Conservation (phyloP, 2,797 vertebrate species). For the Oreochromis grahami region DNA sequence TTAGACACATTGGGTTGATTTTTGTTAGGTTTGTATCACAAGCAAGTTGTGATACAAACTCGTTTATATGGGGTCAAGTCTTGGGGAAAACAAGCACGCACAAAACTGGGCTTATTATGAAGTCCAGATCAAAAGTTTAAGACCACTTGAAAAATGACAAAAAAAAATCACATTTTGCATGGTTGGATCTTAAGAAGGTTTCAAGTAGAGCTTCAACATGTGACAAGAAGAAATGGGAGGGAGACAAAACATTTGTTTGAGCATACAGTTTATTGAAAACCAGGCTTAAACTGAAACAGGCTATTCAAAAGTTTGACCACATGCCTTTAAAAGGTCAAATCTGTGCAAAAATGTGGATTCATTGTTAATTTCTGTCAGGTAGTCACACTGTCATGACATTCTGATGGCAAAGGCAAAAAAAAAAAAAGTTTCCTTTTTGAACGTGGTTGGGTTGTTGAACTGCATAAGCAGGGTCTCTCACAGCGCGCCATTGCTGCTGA, state of each 20-base stretch:
- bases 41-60: background rate
- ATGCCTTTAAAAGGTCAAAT: background rate
- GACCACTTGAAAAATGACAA: background rate
- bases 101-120: background rate
- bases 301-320: background rate
- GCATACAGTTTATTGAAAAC: background rate
- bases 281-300: background rate
- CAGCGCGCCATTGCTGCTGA: background rate
- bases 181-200: background rate
- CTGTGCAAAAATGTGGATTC: background rate
- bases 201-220: background rate
- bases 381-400: background rate
- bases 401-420: background rate
- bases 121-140: background rate
- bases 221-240: background rate
- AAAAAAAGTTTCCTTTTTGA: background rate
- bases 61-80: background rate
- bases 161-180: background rate
- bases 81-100: background rate
- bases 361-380: background rate
- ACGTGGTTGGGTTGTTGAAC: background rate
- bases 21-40: background rate
- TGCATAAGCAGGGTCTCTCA: background rate
- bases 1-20: background rate
- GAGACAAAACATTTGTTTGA: background rate